Percentiles rank a stretch among this genome's conserved stretches.
Conservation (phyloP, 2,113 vertebrate species). For the Oxygymnocypris stewartii region DNA sequence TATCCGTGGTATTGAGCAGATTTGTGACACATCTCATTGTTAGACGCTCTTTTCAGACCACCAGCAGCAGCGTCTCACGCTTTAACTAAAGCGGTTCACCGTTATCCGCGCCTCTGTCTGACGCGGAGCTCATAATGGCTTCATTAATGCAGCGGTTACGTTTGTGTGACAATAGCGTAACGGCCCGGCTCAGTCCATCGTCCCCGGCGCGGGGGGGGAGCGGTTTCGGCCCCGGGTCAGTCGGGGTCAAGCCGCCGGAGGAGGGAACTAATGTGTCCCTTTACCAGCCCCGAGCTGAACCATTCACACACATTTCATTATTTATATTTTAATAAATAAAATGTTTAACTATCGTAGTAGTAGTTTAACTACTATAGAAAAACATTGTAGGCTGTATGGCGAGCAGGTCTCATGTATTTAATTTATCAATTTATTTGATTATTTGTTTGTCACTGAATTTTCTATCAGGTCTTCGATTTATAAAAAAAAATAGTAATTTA, state of each 20-base stretch:
- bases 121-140: conserved; percentile 81
- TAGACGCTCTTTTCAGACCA: conserved; percentile 67
- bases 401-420: too few species aligned
- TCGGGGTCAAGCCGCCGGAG: conserved; percentile 66
- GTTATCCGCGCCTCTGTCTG: conserved; percentile 76
- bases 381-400: too few species aligned
- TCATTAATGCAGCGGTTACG: conserved; percentile 81
- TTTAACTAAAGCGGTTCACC: conserved; percentile 72
- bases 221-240: conserved; percentile 76
- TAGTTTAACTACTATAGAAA: too few species aligned
- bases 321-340: too few species aligned
- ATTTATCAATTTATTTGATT: too few species aligned
- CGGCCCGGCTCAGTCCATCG: conserved; percentile 77
- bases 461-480: too few species aligned
- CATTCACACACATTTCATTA: too few species aligned
- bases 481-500: too few species aligned
- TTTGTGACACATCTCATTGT: conserved; percentile 45
- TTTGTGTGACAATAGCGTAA: conserved; percentile 80
- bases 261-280: conserved; percentile 80
- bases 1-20: neutral
- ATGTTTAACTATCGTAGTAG: too few species aligned
- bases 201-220: conserved; percentile 71
- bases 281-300: conserved; percentile 44
- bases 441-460: too few species aligned
- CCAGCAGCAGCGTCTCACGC: conserved; percentile 11